Evolutionary conservation across 2,113 vertebrate species (phyloP), one percentile per base, ranked within the genome.

Genomic region (Eudyptes chrysolophus): DNA sequence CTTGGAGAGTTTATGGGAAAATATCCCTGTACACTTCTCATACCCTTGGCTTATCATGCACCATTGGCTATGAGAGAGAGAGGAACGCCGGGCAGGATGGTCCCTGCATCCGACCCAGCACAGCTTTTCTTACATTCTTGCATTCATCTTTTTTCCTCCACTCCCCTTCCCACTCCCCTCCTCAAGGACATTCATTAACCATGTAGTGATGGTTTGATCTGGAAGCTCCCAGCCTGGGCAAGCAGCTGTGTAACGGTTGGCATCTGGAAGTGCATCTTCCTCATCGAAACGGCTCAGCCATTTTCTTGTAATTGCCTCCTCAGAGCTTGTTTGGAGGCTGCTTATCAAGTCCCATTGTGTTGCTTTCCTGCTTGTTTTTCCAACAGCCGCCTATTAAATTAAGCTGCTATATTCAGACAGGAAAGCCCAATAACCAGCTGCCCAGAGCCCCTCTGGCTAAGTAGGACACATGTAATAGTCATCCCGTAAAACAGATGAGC

Each of bases 381-480:
- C 96, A 96, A 96, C 96, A 95, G 72, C 72, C 1, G 51, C 69
- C 90, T 97, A 94, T 97, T 96, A 95, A 95, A 97, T 97, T 97
- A 97, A 97, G 76, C 52, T 95, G 54, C 74, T 90, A 30, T 76
- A 92, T 94, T 94, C 86, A 95, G 68, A 51, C 64, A 78, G 51
- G 80, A 89, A 94, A 95, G 74, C 58, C 82, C 95, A 93, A 65
- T 79, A 94, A 94, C 60, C 88, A 89, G 94, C 88, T 94, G 90
- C 76, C 75, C 90, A 78, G 60, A 90, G 92, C 74, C 80, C 81
- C 48, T 65, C 69, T 77, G 71, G 79, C 12, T 86, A 92, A 94
- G 86, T 81, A 84, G 95, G 95, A 76, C 92, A 92, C 83, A 69
- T 68, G 55, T 69, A 91, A 30, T 44, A 94, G 88, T 79, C 84